Percentiles rank a stretch among this genome's conserved stretches.
Evolutionary conservation across 2,113 vertebrate genomes (phyloP).

Genomic region (Pomatorhinus ruficollis): DNA sequence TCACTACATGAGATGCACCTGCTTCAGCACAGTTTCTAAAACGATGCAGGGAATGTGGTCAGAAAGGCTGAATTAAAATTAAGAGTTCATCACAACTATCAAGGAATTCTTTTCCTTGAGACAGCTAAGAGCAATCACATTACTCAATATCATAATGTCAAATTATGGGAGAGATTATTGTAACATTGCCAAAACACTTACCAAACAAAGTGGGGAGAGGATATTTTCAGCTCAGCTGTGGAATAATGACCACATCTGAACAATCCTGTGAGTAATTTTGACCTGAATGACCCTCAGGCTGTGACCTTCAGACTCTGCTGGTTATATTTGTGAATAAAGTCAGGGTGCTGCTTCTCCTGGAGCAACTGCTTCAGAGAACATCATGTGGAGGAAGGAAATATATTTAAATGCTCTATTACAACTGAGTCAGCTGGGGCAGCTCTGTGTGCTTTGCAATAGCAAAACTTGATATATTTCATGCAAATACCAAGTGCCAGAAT

Average conservation of each 20-base stretch:
- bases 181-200: neutral
- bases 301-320: neutral
- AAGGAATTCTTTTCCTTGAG: neutral
- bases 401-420: neutral
- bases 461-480: neutral
- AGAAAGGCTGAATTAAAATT: neutral
- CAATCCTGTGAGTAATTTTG: neutral
- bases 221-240: neutral
- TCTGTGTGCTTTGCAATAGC: neutral
- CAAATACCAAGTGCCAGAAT: neutral
- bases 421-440: neutral
- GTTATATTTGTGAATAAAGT: neutral
- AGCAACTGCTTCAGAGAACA: neutral
- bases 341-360: neutral
- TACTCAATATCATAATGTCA: neutral
- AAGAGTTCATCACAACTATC: neutral
- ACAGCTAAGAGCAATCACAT: neutral
- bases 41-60: neutral
- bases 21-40: neutral
- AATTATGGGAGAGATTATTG: neutral
- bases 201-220: neutral
- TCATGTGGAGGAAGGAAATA: neutral
- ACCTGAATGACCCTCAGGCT: neutral
- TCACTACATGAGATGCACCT: neutral
- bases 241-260: neutral